Conservation (phyloP, 30 jellyfish, hydroid and myxozoan genomes). For the Morbakka virulenta region DNA sequence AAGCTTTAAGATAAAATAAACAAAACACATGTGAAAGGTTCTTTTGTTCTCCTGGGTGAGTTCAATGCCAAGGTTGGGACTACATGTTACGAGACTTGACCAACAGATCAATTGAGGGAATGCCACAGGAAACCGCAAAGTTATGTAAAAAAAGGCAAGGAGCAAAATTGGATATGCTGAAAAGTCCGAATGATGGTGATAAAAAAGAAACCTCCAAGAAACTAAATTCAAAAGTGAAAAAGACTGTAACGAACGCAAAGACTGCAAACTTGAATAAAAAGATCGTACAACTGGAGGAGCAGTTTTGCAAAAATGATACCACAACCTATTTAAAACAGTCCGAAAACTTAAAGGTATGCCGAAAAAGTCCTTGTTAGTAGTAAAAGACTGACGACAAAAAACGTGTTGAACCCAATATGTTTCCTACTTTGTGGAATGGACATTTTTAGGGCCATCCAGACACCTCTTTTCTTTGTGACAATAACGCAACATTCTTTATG, state of each 20-base stretch:
- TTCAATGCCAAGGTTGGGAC: no score
- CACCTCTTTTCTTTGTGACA: slow-evolving; percentile 26
- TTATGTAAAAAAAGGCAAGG: slow-evolving; percentile 5
- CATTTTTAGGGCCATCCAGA: no score
- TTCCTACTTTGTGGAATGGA: no score
- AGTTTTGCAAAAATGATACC: neutral
- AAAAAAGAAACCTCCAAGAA: slow-evolving; percentile 1
- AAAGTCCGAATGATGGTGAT: neutral
- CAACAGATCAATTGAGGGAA: slow-evolving; percentile 17
- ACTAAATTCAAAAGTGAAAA: slow-evolving; percentile 1
- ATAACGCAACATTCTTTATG: neutral
- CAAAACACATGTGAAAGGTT: no score
- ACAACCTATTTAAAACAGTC: slow-evolving; percentile 24
- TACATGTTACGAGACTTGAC: no score
- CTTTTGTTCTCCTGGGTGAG: no score
- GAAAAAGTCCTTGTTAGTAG: neutral
- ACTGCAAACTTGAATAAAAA: no score
- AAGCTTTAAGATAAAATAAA: no score
- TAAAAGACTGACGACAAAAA: slow-evolving; percentile 22
- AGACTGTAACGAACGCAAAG: neutral
- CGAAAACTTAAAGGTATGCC: slow-evolving; percentile 35
- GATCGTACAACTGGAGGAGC: slow-evolving; percentile 21
- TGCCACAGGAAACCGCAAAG: neutral
- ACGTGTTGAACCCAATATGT: slow-evolving; percentile 26
- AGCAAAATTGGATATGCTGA: slow-evolving; percentile 10